Percentiles rank a stretch among this genome's conserved stretches.
Evolutionary conservation across 2,888 invertebrate genomes (phyloP).

Genomic region (Altica lythri): DNA sequence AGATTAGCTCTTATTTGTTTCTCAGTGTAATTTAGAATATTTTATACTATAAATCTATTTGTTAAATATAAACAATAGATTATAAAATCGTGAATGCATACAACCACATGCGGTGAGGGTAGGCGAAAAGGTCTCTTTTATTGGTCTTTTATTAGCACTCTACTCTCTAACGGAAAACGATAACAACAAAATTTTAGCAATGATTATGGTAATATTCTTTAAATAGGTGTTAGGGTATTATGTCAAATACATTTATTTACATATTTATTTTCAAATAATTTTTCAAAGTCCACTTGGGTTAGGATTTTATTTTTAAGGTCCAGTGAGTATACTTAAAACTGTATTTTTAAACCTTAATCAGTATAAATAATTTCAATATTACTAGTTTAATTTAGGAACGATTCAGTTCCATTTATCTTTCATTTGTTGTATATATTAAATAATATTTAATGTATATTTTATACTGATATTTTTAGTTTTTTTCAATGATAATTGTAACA

Average conservation of each 20-base stretch:
- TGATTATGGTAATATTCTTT: too few relatives aligned
- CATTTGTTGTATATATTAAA: conserved; percentile 7
- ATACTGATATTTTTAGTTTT: conserved; percentile 23
- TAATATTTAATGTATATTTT: conserved; percentile 24
- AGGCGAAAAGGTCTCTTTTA: too few relatives aligned
- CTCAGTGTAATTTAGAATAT: too few relatives aligned
- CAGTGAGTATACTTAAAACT: conserved; percentile 6
- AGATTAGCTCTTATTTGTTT: too few relatives aligned
- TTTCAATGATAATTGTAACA: conserved; percentile 23
- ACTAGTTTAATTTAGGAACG: conserved; percentile 1
- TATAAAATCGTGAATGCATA: too few relatives aligned
- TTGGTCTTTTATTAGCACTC: too few relatives aligned
- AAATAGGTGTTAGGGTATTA: too few relatives aligned
- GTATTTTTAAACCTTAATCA: background rate
- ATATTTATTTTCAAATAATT: conserved; percentile 1
- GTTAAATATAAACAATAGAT: too few relatives aligned
- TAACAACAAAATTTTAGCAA: too few relatives aligned
- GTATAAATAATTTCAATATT: background rate
- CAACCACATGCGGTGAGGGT: too few relatives aligned
- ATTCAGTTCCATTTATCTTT: background rate
- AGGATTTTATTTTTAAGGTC: conserved; percentile 1
- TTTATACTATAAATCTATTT: too few relatives aligned
- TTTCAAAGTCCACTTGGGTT: background rate
- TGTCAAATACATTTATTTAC: background rate
- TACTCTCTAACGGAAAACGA: too few relatives aligned